Base-by-base conservation (phyloP, 2,888 invertebrate species). In the Lacanobia wlatinum region DNA sequence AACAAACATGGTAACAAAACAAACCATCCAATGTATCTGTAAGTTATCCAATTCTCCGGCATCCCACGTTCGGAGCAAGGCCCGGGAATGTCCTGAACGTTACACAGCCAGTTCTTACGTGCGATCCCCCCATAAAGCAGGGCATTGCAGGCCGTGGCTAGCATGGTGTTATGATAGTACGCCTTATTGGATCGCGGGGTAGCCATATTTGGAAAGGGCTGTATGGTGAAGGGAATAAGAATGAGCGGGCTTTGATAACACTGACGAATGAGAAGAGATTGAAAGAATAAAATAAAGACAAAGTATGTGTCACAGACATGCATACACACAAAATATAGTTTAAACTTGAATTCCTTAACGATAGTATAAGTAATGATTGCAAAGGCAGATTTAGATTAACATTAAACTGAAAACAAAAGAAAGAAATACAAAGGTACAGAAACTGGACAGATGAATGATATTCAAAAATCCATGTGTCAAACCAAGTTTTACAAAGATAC, bases 151-250 rank as follows among this genome's bases (percentile, higher is more conserved):
- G 68, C 80, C 84, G 83, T 86, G 58, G 70, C 60, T 59, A 43
- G 73, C 87, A 85, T 84, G 83, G 84, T 82, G 84, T 88, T 91
- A 91, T 90, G 91, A 91, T 90, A 87, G 86, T 79, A 82, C 75
- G 73, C 89, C 90, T 80, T 91, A 88, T 89, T 88, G 73, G 90
- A 87, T 67, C 80, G 70, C 67, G 56, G 73, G 77, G 63, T 72
- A 65, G 43, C 78, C 82, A 46, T 84, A 86, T 86, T 87, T 86
- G 82, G 84, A 73, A 70, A 60, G 62, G 18, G 3, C n/a, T 38
- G 0, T 61, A 16, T 55, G 80, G 78, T 56, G 18, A 71, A 82
- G 85, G 81, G 73, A 58, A 14, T 34, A 64, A 50, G 78, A 73
- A 59, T 28, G 18, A 71, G 82, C 82, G 83, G 70, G 8, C 48